Conservation (phyloP, 1,140 invertebrate genomes). For the Pantala flavescens region DNA sequence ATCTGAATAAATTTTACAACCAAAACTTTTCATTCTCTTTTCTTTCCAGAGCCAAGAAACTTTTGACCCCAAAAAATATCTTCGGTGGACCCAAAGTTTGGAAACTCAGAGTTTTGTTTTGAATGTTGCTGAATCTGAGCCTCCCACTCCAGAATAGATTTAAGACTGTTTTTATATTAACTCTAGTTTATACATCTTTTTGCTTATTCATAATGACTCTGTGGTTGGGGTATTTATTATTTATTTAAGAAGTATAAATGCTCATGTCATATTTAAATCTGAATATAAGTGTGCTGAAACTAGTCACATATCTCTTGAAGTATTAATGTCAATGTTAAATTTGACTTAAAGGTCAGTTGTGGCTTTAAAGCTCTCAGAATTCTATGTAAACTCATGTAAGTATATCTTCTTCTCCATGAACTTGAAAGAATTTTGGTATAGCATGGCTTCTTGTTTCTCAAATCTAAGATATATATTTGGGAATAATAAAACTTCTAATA, state of each 20-base stretch:
- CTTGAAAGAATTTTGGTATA: too few species aligned
- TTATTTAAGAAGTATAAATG: background rate
- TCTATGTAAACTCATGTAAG: too few species aligned
- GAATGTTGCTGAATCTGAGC: background rate
- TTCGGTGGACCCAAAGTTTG: background rate
- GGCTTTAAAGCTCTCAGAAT: too few species aligned
- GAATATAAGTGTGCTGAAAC: background rate
- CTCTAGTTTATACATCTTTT: background rate
- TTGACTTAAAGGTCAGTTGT: background rate
- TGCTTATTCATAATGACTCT: background rate
- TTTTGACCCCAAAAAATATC: background rate
- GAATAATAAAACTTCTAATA: background rate
- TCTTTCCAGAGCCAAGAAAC: background rate
- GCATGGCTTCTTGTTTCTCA: background rate
- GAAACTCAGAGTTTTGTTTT: background rate
- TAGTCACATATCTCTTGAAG: conserved; percentile 4
- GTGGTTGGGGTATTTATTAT: background rate
- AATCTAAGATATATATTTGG: background rate
- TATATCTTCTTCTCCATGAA: too few species aligned
- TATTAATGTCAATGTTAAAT: background rate
- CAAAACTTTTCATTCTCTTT: background rate
- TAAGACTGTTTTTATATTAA: background rate
- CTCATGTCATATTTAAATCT: background rate
- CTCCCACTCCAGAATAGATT: background rate
- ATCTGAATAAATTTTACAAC: too few species aligned